Evolutionary conservation across 2,797 vertebrate species (phyloP).

Genomic region (Anguilla marmorata): DNA sequence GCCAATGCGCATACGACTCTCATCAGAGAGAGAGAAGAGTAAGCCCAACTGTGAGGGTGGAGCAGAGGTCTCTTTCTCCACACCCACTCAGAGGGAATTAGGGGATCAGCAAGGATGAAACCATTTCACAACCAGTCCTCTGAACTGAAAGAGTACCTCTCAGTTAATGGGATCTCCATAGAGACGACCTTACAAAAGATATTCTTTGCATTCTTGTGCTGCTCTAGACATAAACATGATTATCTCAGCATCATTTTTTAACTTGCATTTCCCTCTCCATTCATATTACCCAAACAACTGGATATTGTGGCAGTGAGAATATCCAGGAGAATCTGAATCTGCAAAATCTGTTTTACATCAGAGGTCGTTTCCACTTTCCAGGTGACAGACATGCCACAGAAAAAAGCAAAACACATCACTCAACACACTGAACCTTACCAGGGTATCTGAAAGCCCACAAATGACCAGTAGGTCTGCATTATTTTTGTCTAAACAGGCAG

Average conservation of each 20-base stretch:
- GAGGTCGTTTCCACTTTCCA: background rate
- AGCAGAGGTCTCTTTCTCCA: background rate
- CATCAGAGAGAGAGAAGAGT: background rate
- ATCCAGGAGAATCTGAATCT: background rate
- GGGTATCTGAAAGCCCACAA: background rate
- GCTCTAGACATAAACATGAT: background rate
- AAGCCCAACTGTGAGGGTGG: background rate
- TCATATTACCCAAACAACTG: background rate
- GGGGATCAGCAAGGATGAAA: background rate
- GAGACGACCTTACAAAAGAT: background rate
- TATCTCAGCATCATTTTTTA: background rate
- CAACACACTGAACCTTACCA: background rate
- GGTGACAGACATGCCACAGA: background rate
- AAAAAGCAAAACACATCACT: background rate
- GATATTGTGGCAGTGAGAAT: background rate
- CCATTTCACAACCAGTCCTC: background rate
- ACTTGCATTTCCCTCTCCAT: background rate
- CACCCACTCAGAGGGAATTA: background rate
- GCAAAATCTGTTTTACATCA: background rate
- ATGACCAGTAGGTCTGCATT: no score
- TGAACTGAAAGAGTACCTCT: background rate
- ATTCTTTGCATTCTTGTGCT: background rate
- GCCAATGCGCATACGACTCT: background rate
- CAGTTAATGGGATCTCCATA: background rate
- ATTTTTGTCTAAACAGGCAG: background rate